Base-by-base conservation (phyloP, 2,888 invertebrate species). In the Coelinius sp. region DNA sequence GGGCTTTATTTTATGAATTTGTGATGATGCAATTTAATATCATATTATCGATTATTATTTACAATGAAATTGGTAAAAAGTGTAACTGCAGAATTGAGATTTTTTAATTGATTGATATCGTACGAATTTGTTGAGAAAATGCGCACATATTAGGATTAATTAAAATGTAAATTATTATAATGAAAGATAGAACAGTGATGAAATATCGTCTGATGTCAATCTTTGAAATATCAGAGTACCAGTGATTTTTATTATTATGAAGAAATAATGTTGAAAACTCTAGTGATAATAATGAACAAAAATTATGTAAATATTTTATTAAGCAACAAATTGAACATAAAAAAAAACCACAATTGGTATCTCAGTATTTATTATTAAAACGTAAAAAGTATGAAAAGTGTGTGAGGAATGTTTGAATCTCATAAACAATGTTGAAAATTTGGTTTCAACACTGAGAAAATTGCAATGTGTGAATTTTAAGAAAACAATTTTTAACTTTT, bases 161-260 rank as follows among this genome's bases (percentile, higher is more conserved):
- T 7, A 59, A 6, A 31, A 35, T 59, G 59, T 59, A 59, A 59
- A 59, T 59, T 59, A 27, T 56, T 56, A 59, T 35, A 59, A 59
- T 59, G 31, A 35, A 20, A 35, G 17, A 35, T 59, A 59, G 56
- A 31, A 31, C 56, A 56, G 59, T 59, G 31, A 59, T 35, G 35
- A 35, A 59, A 35, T 1, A 17, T 27, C n/a, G n/a, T 25, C 31
- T 59, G 59, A 59, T 59, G 59, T 59, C 14, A 5, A 25, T 56
- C 7, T 12, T 25, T 35, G 8, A 59, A 35, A 14, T 31, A 27
- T 56, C 56, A 31, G 56, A 14, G 27, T 56, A 31, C 27, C 27
- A 56, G 56, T 56, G 56, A 56, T 56, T 56, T 56, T 31, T 27
- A 56, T 63, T 38, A 20, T 38, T 20, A 63, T n/a, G n/a, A 63